Base-by-base conservation (phyloP, 2,113 vertebrate genomes). In the Aix galericulata region DNA sequence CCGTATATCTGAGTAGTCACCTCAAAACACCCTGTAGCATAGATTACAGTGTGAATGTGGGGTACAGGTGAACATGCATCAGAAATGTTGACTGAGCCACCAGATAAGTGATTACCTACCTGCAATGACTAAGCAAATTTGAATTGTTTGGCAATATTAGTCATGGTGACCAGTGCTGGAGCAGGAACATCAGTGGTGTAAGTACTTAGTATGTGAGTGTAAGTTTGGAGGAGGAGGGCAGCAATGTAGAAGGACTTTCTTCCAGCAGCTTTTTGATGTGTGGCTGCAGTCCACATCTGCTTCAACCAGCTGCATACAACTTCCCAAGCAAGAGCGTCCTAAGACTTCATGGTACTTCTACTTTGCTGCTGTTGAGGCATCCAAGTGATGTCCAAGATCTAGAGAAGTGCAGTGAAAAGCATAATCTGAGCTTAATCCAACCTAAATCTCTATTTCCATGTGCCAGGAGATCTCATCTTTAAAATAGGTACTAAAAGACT, bases 231-330 rank as follows among this genome's bases (percentile, higher is more conserved):
- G 8, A 88, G 9, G 2, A 0, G 3, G 31, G 5, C 15, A 80
- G 29, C 38, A 15, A 52, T 23, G 15, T 14, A n/a, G 20, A 60
- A 69, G 17, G 22, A 26, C 3, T 29, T 34, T 22, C 59, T 78
- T 62, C n/a, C 42, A 86, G 40, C 1, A 74, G 46, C 23, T 81
- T 72, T 89, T 73, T 2, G 0, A 31, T 17, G 17, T 3, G 10
- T n/a, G 40, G 11, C 40, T 83, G 23, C 34, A 74, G 34, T 6
- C 8, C 13, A 44, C 8, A 77, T 83, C 55, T 36, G 23, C 50
- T 88, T 62, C 50, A 90, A 32, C 5, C 9, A 15, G 7, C 8
- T 55, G 2, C 18, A 36, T 14, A 5, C 0, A 1, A 2, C 2
- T 50, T 86, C 77, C 27, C 29, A 71, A 73, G 26, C 34, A 63